phyloP scores from a whole-genome alignment of 2,113 vertebrate genomes.

The Clarias macrocephalus region DNA sequence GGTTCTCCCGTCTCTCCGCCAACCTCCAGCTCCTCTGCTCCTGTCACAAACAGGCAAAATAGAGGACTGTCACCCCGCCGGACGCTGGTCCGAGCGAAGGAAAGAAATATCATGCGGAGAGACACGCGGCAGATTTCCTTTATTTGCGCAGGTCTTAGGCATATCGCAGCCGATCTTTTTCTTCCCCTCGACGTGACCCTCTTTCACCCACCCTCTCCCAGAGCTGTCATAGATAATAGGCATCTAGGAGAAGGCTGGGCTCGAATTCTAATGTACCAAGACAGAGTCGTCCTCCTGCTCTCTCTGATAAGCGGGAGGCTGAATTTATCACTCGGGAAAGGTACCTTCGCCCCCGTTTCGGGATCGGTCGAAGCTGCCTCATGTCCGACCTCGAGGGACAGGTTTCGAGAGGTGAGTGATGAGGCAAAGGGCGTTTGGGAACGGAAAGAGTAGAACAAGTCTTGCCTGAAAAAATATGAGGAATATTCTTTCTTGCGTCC shows the following conservation, averaged over 20 bases:
- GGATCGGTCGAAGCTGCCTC: neutral
- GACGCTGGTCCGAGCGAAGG: slow-evolving; percentile 55
- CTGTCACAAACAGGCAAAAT: slow-evolving; percentile 40
- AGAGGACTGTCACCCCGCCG: slow-evolving; percentile 64
- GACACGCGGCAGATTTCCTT: slow-evolving; percentile 58
- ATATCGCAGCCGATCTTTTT: slow-evolving; percentile 32
- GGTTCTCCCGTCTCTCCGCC: slow-evolving; percentile 48
- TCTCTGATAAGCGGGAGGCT: slow-evolving; percentile 29
- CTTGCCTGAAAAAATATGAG: neutral
- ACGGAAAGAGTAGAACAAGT: slow-evolving; percentile 2
- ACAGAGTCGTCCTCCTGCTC: slow-evolving; percentile 30
- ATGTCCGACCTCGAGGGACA: slow-evolving; percentile 12
- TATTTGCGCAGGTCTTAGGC: slow-evolving; percentile 20
- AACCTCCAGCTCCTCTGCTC: slow-evolving; percentile 35
- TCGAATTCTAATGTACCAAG: slow-evolving; percentile 38
- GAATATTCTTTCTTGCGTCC: neutral
- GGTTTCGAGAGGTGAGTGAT: slow-evolving; percentile 19
- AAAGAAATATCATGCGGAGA: slow-evolving; percentile 59
- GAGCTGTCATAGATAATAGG: slow-evolving; percentile 50
- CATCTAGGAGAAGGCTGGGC: slow-evolving; percentile 33
- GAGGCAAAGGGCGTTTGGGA: slow-evolving; percentile 30
- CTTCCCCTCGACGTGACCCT: slow-evolving; percentile 11
- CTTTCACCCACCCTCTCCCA: slow-evolving; percentile 30
- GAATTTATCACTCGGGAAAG: slow-evolving; percentile 32
- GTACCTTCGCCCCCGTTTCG: slow-evolving; percentile 7